Percentiles rank a stretch among this genome's conserved stretches.
phyloP scores from a whole-genome alignment of 2,888 invertebrate genomes.

The Cordilura impudica region DNA sequence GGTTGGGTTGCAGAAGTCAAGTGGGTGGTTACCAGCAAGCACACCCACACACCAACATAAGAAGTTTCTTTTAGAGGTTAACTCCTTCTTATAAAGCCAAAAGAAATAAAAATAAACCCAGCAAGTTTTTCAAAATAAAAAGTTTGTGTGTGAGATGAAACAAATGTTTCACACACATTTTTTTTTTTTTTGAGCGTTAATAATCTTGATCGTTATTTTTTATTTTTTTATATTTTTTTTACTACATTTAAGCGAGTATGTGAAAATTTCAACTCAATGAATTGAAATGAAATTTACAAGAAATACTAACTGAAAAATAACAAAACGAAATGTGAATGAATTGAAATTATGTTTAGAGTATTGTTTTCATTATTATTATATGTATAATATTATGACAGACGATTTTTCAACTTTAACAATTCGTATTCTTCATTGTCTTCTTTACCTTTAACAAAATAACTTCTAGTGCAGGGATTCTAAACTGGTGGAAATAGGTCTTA shows the following conservation, averaged over 20 bases:
- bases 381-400: conserved; percentile 61
- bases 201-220: background rate
- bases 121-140: conserved; percentile 31
- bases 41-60: conserved; percentile 58
- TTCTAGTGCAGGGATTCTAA: background rate
- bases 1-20: conserved; percentile 68
- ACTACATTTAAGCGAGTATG: background rate
- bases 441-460: background rate
- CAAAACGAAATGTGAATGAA: background rate
- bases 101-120: background rate
- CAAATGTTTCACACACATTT: conserved; percentile 59
- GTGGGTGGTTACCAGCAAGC: conserved; percentile 62
- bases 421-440: background rate
- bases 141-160: conserved; percentile 57
- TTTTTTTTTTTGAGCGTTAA: conserved; percentile 7
- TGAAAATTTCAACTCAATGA: background rate
- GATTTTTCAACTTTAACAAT: conserved; percentile 47
- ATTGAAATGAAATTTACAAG: background rate
- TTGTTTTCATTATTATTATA: conserved; percentile 35
- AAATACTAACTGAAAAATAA: background rate
- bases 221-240: no score
- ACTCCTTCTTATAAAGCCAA: conserved; percentile 35
- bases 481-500: no score
- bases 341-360: conserved; percentile 4
- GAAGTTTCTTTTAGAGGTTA: conserved; percentile 41